These are phyloP conservation scores for Denticeps clupeoides DNA, from an alignment of 2,797 vertebrate species.

Conservation along the genomic window DNA sequence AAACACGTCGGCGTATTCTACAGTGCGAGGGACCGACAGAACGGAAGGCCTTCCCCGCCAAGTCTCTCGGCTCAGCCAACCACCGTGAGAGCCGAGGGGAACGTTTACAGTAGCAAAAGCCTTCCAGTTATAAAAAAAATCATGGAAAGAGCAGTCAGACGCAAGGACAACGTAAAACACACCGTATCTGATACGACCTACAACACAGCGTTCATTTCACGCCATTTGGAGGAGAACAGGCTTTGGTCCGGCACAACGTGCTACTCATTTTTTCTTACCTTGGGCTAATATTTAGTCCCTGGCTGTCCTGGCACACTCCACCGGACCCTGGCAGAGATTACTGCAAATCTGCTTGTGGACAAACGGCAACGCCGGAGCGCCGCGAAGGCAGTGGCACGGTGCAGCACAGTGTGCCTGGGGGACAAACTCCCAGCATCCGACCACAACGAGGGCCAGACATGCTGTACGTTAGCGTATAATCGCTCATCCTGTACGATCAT, in stretches of 20 bases:
- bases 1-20: slow-evolving; percentile 20
- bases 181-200: slow-evolving; percentile 11
- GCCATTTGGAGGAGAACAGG: slow-evolving; percentile 11
- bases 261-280: background rate
- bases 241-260: too few species aligned
- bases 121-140: slow-evolving; percentile 3
- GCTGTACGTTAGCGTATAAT: too few species aligned
- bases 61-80: slow-evolving; percentile 27
- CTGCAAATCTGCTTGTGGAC: slow-evolving; percentile 14
- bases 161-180: slow-evolving; percentile 6
- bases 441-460: too few species aligned
- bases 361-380: slow-evolving; percentile 21
- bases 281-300: slow-evolving; percentile 37
- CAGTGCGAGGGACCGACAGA: slow-evolving; percentile 22
- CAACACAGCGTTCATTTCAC: slow-evolving; percentile 14
- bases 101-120: slow-evolving; percentile 13
- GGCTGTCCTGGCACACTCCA: slow-evolving; percentile 13
- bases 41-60: slow-evolving; percentile 18
- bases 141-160: slow-evolving; percentile 8
- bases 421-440: too few species aligned
- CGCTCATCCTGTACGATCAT: too few species aligned
- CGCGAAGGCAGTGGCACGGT: slow-evolving; percentile 25
- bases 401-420: slow-evolving; percentile 9
- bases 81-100: slow-evolving; percentile 22
- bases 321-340: slow-evolving; percentile 29